Evolutionary conservation across 2,888 invertebrate species (phyloP), one percentile per base, ranked within the genome.

Genomic region (Villa cingulata): DNA sequence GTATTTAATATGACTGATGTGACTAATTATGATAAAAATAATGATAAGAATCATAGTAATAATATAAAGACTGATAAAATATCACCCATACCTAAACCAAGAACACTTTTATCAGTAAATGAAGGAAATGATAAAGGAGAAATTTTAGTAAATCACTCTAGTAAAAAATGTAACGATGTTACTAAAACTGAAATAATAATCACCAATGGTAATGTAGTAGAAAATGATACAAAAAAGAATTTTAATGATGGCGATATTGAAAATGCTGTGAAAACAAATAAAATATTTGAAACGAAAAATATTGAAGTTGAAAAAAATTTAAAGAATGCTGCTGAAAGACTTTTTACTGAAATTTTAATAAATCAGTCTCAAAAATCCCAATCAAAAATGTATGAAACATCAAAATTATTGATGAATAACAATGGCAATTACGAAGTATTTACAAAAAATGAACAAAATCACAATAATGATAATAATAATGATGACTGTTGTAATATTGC

Each of bases 341-440:
- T 68, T 38, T 68, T 68, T 51, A 65, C 68, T 14, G 68, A 68
- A 56, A 66, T 66, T 37, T 64, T 64, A 48, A 61, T 68, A 32
- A 68, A 62, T 54, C 67, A 68, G 49, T 61, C 32, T 19, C 18
- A 23, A 16, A 6, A 43, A 43, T 15, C 34, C 6, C 3, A 7
- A 36, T 4, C 36, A 36, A 43, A 32, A 4, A 32, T 38, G 36
- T 17, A 4, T 3, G 10, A 34, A 32, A 34, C 19, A 29, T 9
- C 37, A n/a, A 14, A 12, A 32, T 12, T 12, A 32, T 3, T 1
- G 12, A 14, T 1, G 12, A 2, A 32, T 32, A 12, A 32, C 4
- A 12, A 12, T 12, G 12, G 3, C 1, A 32, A 32, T 32, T 9
- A 10, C 6, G 9, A 32, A 12, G 7, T 1, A 12, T 41, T 27